Evolutionary conservation across 2,113 vertebrate genomes (phyloP).

Genomic region (Hirundichthys speculiger): DNA sequence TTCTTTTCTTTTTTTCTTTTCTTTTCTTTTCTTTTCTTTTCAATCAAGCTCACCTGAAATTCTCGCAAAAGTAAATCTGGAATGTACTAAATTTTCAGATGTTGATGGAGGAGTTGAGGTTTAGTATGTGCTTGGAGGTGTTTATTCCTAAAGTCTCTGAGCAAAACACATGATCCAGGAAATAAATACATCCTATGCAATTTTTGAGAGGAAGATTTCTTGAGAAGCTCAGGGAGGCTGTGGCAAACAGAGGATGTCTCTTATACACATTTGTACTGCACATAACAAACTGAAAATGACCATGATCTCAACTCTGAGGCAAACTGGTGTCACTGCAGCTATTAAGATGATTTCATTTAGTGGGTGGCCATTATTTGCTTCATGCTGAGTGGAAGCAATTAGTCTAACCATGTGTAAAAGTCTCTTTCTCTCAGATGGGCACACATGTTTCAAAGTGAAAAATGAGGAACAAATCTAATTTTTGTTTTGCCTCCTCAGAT

Average conservation of each 20-base stretch:
- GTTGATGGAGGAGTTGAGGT: no score
- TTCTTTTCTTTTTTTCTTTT: no score
- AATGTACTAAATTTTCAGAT: no score
- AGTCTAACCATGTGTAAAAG: no score
- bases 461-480: no score
- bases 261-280: constrained; percentile 10
- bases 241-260: not conserved
- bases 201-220: not conserved
- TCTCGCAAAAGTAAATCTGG: not conserved
- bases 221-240: constrained; percentile 8
- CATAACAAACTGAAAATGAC: not conserved
- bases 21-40: no score
- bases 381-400: no score
- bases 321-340: not conserved
- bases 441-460: no score
- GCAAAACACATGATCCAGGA: not conserved
- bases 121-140: not conserved
- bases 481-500: no score
- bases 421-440: no score
- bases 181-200: constrained; percentile 5
- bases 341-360: not conserved
- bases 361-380: not conserved
- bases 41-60: not conserved
- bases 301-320: no score
- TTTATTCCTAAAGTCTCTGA: not conserved